Base-by-base conservation (phyloP, 2,888 invertebrate genomes). In the Eupsilia transversa region DNA sequence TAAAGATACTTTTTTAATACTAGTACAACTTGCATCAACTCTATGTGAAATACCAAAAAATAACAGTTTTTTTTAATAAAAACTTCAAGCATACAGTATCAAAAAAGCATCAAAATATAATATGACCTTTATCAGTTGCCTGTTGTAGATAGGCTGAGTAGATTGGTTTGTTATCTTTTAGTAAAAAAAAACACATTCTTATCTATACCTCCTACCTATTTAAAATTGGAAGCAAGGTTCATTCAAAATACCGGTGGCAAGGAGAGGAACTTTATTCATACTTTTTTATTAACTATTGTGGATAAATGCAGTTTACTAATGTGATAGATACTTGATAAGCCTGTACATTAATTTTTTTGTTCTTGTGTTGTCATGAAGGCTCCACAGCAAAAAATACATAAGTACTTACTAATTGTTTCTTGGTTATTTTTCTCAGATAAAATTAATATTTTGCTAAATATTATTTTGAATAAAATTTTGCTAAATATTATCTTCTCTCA, bases 141-240 rank as follows among this genome's bases (percentile, higher is more conserved):
- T 65, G 33, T 54, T 30, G 17, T 23, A 80, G 64, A 77, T 74
- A 77, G 30, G 10, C 14, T 59, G 74, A 54, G 23, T 14, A 38
- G 80, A 64, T 80, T 46, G 43, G 41, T 72, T 38, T 46, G 46
- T 54, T 64, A 73, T 73, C 52, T 59, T 17, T 33, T 6, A 38
- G 7, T 63, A 56, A 63, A 79, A 72, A 60, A 80, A 64, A 63
- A 14, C 14, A 49, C 10, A 46, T 30, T 52, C 30, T 72, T 64
- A 72, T 72, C 77, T 52, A 27, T 57, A 35, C 43, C 23, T 14
- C 23, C 14, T 30, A 54, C 7, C 30, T 20, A 57, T 79, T 72
- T 73, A 35, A 80, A 80, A 59, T 80, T 72, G 43, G 80, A 72
- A 63, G 30, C 73, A 59, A 59, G 43, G 38, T 73, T 72, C 35